phyloP scores from a whole-genome alignment of 2,888 invertebrate genomes.

The Eucriotettix oculatus region DNA sequence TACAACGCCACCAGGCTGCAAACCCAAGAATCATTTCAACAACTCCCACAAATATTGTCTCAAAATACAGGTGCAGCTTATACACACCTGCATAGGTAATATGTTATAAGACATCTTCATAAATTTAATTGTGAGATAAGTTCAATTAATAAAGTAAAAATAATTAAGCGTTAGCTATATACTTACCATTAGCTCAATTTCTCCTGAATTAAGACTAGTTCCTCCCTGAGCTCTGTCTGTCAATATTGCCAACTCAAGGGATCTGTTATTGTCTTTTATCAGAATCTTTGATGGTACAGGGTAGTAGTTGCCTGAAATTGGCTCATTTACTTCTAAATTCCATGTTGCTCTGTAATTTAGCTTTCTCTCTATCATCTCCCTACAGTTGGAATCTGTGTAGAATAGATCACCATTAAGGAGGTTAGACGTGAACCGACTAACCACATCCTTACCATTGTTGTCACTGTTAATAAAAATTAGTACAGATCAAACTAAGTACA shows the following conservation, averaged over 20 bases:
- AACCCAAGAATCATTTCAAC: no score
- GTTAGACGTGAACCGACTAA: constrained; percentile 49
- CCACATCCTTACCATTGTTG: constrained; percentile 61
- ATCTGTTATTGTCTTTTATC: constrained; percentile 34
- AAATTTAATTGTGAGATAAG: no score
- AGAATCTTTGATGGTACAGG: constrained; percentile 73
- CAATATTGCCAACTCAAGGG: constrained; percentile 36
- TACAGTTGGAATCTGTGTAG: constrained; percentile 87
- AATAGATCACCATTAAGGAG: constrained; percentile 49
- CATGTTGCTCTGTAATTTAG: constrained; percentile 60
- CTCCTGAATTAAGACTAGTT: constrained; percentile 52
- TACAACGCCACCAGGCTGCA: no score
- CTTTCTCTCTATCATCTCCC: constrained; percentile 63
- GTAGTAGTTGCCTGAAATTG: constrained; percentile 78
- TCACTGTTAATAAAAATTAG: constrained; percentile 21
- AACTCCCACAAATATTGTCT: no score
- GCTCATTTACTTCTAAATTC: constrained; percentile 45
- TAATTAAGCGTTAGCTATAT: no score
- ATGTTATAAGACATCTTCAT: no score
- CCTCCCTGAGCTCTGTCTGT: constrained; percentile 74
- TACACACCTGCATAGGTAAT: no score
- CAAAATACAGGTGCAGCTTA: no score
- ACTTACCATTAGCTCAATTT: constrained; percentile 58
- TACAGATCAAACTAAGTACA: no score
- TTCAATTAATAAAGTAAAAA: no score